Evolutionary conservation across 2,113 vertebrate genomes (phyloP).

Genomic region (Neogobius melanostomus): DNA sequence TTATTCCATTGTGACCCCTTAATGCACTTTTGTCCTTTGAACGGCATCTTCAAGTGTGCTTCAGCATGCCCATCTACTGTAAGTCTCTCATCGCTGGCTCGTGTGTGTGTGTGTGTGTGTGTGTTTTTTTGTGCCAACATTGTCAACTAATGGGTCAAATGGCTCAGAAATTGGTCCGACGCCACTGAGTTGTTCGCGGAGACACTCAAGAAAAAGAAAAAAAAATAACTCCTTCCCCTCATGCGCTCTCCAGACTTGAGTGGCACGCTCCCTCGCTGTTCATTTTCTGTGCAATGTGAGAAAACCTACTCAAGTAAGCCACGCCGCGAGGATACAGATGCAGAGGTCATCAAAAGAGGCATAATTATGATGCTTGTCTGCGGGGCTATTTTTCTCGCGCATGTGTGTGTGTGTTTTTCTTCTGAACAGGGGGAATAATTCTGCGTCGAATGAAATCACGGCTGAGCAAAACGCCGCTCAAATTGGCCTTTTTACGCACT

Average conservation of each 20-base stretch:
- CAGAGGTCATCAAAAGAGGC: constrained; percentile 25
- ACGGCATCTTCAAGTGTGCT: constrained; percentile 13
- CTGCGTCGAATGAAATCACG: constrained; percentile 35
- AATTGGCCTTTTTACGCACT: constrained; percentile 47
- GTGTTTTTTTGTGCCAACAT: constrained; percentile 53
- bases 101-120: too few relatives aligned
- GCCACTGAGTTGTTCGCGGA: constrained; percentile 32
- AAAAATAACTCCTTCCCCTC: constrained; percentile 14
- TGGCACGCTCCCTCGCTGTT: constrained; percentile 39
- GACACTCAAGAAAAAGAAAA: constrained; percentile 34
- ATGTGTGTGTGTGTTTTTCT: constrained; percentile 2
- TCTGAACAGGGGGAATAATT: constrained; percentile 1
- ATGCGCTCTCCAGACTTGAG: constrained; percentile 32
- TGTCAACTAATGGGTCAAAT: constrained; percentile 64
- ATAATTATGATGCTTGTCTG: constrained; percentile 42
- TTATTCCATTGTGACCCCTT: not conserved
- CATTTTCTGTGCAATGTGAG: constrained; percentile 37
- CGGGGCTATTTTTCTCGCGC: constrained; percentile 18
- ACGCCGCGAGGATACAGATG: constrained; percentile 27
- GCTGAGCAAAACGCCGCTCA: constrained; percentile 39
- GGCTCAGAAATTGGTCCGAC: constrained; percentile 48
- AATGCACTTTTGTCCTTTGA: constrained; percentile 22
- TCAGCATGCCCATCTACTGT: constrained; percentile 36
- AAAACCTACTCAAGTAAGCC: constrained; percentile 38
- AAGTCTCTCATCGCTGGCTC: constrained; percentile 30